Percentiles rank a stretch among this genome's conserved stretches.
These are phyloP conservation scores for Neodiprion fabricii DNA, from an alignment of 1,140 invertebrate species.

Conservation along the genomic window DNA sequence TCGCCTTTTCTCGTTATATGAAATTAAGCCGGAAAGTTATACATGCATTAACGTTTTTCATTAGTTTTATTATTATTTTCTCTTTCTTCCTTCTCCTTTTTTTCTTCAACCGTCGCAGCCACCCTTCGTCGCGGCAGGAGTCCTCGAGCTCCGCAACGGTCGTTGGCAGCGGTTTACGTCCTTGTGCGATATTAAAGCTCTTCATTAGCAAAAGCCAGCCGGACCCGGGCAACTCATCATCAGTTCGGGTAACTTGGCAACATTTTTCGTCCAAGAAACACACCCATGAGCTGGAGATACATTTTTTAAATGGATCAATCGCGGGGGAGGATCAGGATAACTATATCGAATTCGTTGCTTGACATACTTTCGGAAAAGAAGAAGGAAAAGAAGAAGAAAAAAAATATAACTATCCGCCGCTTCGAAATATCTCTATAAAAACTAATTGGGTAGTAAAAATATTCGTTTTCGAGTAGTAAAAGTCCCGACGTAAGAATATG, in stretches of 20 bases:
- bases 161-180: slow-evolving; percentile 30
- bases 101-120: neutral
- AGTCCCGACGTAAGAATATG: neutral
- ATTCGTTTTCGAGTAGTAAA: neutral
- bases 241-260: neutral
- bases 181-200: slow-evolving; percentile 36
- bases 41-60: slow-evolving; percentile 38
- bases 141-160: neutral
- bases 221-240: slow-evolving; percentile 8
- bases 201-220: slow-evolving; percentile 44
- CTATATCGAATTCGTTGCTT: too few species aligned
- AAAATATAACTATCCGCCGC: too few species aligned
- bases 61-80: slow-evolving; percentile 33
- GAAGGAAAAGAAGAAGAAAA: too few species aligned
- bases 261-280: neutral
- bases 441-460: too few species aligned
- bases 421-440: too few species aligned
- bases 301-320: neutral
- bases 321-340: too few species aligned
- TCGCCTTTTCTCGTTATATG: slow-evolving; percentile 33
- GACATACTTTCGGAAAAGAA: too few species aligned
- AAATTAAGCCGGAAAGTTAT: slow-evolving; percentile 41
- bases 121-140: neutral
- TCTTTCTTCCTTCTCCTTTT: neutral
- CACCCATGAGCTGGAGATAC: neutral